phyloP scores from a whole-genome alignment of 1,140 invertebrate species.

The Hypothenemus hampei region DNA sequence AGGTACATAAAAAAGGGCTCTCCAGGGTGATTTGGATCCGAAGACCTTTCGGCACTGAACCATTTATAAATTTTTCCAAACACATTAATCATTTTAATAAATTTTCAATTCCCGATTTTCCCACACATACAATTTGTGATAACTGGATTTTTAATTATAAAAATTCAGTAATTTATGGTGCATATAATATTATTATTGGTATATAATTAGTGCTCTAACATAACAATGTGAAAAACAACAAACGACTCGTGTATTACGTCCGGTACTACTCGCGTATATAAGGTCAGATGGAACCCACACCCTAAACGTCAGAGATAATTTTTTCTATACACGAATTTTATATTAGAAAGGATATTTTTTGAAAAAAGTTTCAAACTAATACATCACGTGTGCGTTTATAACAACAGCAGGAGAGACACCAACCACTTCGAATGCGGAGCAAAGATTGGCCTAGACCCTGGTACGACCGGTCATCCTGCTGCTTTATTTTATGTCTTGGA shows the following conservation, averaged over 20 bases:
- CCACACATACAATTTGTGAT: background rate
- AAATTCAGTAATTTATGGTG: no score
- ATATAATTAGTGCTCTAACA: no score
- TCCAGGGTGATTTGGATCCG: background rate
- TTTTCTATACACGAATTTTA: slow-evolving; percentile 2
- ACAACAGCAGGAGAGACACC: no score
- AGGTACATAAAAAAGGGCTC: slow-evolving; percentile 24
- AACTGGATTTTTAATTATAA: no score
- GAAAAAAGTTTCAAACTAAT: background rate
- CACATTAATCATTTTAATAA: slow-evolving; percentile 14
- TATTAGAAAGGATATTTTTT: slow-evolving; percentile 16
- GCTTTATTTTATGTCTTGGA: background rate
- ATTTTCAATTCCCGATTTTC: background rate
- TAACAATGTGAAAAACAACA: no score
- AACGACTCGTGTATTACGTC: background rate
- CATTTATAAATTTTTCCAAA: slow-evolving; percentile 13
- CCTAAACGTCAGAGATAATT: slow-evolving; percentile 5
- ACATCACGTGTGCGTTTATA: background rate
- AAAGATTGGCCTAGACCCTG: background rate
- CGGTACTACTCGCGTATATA: slow-evolving; percentile 6
- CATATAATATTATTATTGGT: no score
- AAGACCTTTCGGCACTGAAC: background rate
- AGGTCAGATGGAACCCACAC: slow-evolving; percentile 16
- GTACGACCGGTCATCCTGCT: background rate
- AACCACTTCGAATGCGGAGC: no score